Conservation (phyloP, 2,797 vertebrate genomes). For the Centropyge bicolor region DNA sequence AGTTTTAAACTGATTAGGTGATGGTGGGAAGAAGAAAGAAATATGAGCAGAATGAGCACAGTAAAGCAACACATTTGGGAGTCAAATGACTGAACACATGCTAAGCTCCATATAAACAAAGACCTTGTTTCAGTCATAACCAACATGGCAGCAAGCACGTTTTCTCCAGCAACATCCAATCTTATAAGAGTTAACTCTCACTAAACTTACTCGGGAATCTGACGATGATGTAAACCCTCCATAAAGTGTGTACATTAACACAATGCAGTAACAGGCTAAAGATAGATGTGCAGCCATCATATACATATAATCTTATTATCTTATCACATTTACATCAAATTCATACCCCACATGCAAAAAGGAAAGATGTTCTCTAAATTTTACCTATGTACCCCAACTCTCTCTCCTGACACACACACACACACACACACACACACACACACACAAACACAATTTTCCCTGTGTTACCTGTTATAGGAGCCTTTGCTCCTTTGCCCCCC, state of each 20-base stretch:
- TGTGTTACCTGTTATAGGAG: conserved; percentile 72
- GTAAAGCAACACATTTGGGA: background rate
- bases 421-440: conserved; percentile 22
- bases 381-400: background rate
- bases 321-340: conserved; percentile 27
- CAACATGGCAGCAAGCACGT: background rate
- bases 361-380: conserved; percentile 15
- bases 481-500: conserved; percentile 65
- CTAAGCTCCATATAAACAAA: background rate
- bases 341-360: conserved; percentile 4
- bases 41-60: background rate
- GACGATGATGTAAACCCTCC: background rate
- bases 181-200: background rate
- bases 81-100: background rate
- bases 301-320: conserved; percentile 18
- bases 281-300: conserved; percentile 7
- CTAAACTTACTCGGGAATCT: background rate
- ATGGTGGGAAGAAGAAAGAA: background rate
- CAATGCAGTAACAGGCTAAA: background rate
- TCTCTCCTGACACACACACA: conserved; percentile 28
- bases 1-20: conserved; percentile 23
- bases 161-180: background rate
- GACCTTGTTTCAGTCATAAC: background rate
- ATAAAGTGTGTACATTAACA: background rate
- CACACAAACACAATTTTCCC: conserved; percentile 35